Evolutionary conservation across 2,113 vertebrate genomes (phyloP).

Genomic region (Sinosuthora webbiana): DNA sequence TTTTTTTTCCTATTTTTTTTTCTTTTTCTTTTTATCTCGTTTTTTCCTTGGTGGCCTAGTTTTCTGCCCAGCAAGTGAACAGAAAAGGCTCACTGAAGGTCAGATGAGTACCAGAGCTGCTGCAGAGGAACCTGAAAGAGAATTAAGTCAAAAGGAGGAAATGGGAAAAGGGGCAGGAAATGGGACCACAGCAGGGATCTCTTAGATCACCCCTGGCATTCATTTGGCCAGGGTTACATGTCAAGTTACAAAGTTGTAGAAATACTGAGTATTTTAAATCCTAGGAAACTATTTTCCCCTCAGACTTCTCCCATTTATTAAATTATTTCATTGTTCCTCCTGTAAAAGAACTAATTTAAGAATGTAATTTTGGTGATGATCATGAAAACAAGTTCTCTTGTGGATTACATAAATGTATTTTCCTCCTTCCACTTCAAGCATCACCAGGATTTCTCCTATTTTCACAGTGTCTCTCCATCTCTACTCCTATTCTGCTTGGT

Average conservation of each 20-base stretch:
- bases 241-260: neutral
- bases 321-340: neutral
- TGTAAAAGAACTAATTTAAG: neutral
- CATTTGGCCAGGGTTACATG: neutral
- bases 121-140: neutral
- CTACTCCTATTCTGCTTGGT: neutral
- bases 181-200: neutral
- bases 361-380: neutral
- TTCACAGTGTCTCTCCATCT: neutral
- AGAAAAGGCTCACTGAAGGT: neutral
- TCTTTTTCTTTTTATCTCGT: neutral
- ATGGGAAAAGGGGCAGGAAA: neutral
- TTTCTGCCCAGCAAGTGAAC: neutral
- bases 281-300: neutral
- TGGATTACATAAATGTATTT: neutral
- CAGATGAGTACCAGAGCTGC: neutral
- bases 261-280: neutral
- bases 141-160: neutral
- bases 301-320: neutral
- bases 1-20: accelerated
- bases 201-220: neutral
- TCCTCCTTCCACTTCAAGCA: neutral
- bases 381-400: neutral
- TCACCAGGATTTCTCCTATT: neutral
- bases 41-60: neutral